Conservation (phyloP, 1,140 invertebrate genomes). For the Diachasmimorpha longicaudata region DNA sequence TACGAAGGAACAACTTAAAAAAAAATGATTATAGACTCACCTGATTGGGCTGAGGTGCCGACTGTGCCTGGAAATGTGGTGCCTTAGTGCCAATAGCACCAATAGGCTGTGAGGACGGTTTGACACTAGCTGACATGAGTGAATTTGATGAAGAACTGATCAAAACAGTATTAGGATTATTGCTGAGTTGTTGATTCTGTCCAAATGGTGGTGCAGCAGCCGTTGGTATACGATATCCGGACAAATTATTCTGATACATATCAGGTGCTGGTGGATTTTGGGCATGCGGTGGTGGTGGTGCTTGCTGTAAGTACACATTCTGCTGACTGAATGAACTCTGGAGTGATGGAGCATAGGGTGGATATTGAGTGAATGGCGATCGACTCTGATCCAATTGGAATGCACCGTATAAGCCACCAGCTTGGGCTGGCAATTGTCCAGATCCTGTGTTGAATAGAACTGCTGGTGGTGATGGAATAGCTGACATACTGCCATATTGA, state of each 20-base stretch:
- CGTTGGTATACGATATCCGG: constrained; percentile 74
- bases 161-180: constrained; percentile 85
- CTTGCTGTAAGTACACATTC: constrained; percentile 71
- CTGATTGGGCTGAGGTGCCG: constrained; percentile 64
- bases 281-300: constrained; percentile 64
- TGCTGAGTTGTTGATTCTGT: constrained; percentile 78
- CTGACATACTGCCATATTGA: constrained; percentile 78
- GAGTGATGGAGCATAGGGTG: constrained; percentile 63
- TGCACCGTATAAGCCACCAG: constrained; percentile 76
- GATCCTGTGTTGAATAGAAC: constrained; percentile 79
- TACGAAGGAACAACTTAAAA: not conserved
- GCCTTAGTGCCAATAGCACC: constrained; percentile 79
- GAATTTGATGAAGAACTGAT: constrained; percentile 88
- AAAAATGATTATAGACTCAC: constrained; percentile 33
- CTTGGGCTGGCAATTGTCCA: constrained; percentile 74
- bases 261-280: constrained; percentile 71
- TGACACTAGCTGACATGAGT: constrained; percentile 87
- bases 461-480: constrained; percentile 82
- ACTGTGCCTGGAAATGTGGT: constrained; percentile 57
- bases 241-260: constrained; percentile 79
- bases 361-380: constrained; percentile 73
- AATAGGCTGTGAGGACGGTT: constrained; percentile 82
- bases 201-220: constrained; percentile 71
- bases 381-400: constrained; percentile 71
- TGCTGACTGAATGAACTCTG: constrained; percentile 72